Base-by-base conservation (phyloP, 2,888 invertebrate species). In the Tubulanus polymorphus region DNA sequence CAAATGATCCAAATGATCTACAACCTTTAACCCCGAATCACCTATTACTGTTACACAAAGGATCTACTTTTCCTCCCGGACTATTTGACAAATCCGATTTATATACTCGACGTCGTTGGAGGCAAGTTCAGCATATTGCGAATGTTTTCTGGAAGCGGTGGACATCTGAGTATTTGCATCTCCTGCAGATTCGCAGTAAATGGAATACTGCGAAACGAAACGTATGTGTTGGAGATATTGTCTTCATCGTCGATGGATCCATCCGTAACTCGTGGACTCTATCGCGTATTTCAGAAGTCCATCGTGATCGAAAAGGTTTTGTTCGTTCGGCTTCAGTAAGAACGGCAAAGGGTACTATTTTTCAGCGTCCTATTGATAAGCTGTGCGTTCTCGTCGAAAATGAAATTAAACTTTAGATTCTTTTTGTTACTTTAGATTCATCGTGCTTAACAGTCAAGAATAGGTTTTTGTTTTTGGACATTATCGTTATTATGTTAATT, bases 61-160 rank as follows among this genome's bases (percentile, higher is more conserved):
- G 47, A 3, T 20, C 47, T 5, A 23, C n/a, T 2, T 26, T 52
- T 26, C 59, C 57, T 15, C 57, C 61, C 1, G 59, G 59, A 20
- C 32, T 41, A 26, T 59, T 60, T 23, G 35, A 32, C 28, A 57
- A 61, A 29, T 27, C 47, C 8, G 61, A 63, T 41, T 47, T 41
- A 32, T 63, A 61, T 30, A 46, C 30, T 3, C 32, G 37, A 25
- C 46, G 62, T n/a, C 46, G 53, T 27, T 63, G 63, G 62, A 46
- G 57, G 8, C 62, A 62, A 52, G 47, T 62, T 2, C 63, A 63
- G 27, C 62, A 62, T 35, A 5, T 60, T 20, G 52, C 63, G 15
- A 49, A 59, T 37, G 23, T 57, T 8, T 41, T 41, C 41, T 41
- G 41, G 41, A 18, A 15, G 3, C 41, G 41, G 6, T 41, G 5